Evolutionary conservation across 1,140 invertebrate species (phyloP), one percentile per base, ranked within the genome.

Genomic region (Drosophila subobscura): DNA sequence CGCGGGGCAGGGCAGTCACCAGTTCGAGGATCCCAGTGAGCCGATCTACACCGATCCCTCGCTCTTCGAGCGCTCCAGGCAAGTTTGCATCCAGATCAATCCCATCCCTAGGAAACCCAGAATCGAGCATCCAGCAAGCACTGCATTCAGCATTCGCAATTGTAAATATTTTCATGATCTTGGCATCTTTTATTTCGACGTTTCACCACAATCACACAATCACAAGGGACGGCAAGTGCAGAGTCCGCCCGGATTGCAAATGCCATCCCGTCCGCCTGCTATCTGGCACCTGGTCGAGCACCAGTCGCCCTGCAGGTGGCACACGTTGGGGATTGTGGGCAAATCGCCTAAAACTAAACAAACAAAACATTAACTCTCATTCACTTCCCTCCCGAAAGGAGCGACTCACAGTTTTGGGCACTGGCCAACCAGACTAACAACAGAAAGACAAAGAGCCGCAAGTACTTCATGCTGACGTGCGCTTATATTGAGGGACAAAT

Each of bases 1-100:
- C 12, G 50, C 63, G 47, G 60, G 47, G 37, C 75, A 76, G 33
- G 59, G 40, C 47, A 72, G 44, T 50, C 86, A 90, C 55, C 85
- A 92, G 22, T 96, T 96, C 72, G 94, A 96, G 77, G 97, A 98
- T 91, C 96, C 96, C 7, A 97, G 96, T 81, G 97, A 98, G 91
- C 97, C 97, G 2, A 98, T 98, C 70, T 98, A 98, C 91, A 98
- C 97, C 0, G 97, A 98, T 92, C 97, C 97, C 0, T 97, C 97
- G 1, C 92, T 98, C 7, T 98, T 98, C 83, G 97, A 98, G 92
- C 93, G 96, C 80, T 95, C 96, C 47, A 91, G 96, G 93, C 92
- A 55, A 61, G 78, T 76, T 51, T n/a, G 23, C 4, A 5, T 14
- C 27, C 44, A 42, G n/a, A 14, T 3, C 51, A 27, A 41, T 52